Conservation (phyloP, 2,888 invertebrate species). For the Saturnia japonica region DNA sequence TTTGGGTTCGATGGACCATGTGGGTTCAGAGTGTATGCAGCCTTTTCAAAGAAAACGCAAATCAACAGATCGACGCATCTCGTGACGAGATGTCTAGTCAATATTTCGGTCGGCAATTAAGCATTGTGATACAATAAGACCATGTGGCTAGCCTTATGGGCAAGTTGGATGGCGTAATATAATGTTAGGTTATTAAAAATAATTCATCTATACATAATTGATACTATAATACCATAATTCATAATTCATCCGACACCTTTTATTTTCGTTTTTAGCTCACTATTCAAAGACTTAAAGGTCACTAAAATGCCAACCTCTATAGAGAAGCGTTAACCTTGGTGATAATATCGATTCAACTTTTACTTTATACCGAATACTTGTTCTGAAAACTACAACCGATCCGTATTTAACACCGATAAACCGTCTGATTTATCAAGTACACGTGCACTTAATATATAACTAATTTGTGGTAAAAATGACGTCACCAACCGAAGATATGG, state of each 20-base stretch:
- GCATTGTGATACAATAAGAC: no score
- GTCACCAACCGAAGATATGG: conserved; percentile 81
- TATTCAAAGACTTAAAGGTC: conserved; percentile 3
- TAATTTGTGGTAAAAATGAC: conserved; percentile 49
- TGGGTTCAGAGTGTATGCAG: no score
- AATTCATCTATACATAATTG: no score
- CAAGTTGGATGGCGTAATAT: no score
- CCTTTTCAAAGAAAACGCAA: no score
- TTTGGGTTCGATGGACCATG: no score
- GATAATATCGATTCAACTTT: conserved; percentile 22
- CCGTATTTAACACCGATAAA: not conserved
- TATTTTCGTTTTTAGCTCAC: not conserved
- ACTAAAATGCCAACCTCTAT: conserved; percentile 7
- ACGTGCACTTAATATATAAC: not conserved
- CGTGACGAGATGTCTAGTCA: no score
- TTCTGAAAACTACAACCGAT: not conserved
- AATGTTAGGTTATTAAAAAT: no score
- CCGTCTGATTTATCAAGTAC: not conserved
- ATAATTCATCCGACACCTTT: not conserved
- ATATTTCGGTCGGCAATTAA: no score
- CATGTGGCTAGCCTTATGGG: no score
- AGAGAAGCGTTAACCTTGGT: conserved; percentile 17
- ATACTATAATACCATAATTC: not conserved
- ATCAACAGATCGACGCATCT: no score
- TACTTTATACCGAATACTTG: not conserved